Base-by-base conservation (phyloP, 2,797 vertebrate genomes). In the Tolypeutes matacus region DNA sequence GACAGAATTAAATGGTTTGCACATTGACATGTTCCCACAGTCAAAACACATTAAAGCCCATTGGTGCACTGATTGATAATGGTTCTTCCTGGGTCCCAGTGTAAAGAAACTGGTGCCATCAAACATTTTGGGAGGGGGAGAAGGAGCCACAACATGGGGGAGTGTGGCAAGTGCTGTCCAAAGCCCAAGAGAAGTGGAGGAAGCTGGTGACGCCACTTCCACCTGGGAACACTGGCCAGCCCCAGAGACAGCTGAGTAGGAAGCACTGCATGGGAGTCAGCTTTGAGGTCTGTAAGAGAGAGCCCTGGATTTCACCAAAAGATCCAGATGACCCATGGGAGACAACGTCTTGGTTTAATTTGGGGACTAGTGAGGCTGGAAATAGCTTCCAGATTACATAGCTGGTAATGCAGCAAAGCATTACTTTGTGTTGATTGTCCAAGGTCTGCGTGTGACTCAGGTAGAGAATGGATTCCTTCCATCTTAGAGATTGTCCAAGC, bases 221-320 rank as follows among this genome's bases (percentile, higher is more conserved):
- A 31, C 27, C 14, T 3, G 8, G 23, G 56, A 75, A 39, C 29
- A 15, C 73, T 34, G 60, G 29, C 7, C 76, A 58, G 27, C 25
- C 60, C 8, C 1, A 49, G 49, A 29, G 62, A 67, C 60, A 64
- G 31, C 36, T 27, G 36, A n/a, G 31, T 36, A 17, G 20, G 39
- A 42, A 75, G 4, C 18, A 17, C 0, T 0, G 25, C 15, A 0
- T 23, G 5, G 46, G 67, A 70, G 29, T 36, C 25, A 69, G 20
- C 58, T 21, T 23, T 51, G 60, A 94, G 69, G 2, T 12, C 12
- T 31, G 3, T 17, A 56, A 53, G 86, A 27, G 34, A 84, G 89
- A 27, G 53, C 29, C 27, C 6, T 73, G 56, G 36, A 13, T 34
- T 88, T 46, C 18, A 21, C n/a, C 23, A 12, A 25, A 64, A 78